Base-by-base conservation (phyloP, 2,113 vertebrate species). In the Brachyhypopomus occidentalis region DNA sequence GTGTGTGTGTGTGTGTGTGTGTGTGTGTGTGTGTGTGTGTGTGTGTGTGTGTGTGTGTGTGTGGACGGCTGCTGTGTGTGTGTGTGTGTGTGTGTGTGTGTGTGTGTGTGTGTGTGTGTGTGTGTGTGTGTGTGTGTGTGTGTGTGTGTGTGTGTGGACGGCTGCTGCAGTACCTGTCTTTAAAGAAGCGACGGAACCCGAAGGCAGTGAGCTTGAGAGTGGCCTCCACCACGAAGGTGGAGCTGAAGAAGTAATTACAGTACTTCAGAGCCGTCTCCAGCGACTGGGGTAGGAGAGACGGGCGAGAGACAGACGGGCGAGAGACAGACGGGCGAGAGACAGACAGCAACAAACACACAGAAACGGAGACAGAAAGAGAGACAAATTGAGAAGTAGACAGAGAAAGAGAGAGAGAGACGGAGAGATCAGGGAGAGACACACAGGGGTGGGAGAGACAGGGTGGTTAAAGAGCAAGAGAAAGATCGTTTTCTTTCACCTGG, bases 211-310 rank as follows among this genome's bases (percentile, higher is more conserved):
- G 91, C 89, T 99, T 99, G 84, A 99, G 92, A 48, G 94, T 91
- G 3, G 98, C 94, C 89, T 99, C 97, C 77, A 99, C 92, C 88
- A 99, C 97, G 60, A 99, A 99, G 75, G 97, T 97, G 2, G 96
- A 95, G 77, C 96, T 99, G 93, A 99, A 99, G 91, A 99, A 92
- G 89, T 99, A 99, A 94, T 99, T 99, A 90, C 97, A 99, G 88
- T 98, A 99, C 84, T 98, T 98, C 84, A 99, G 94, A 2, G 94
- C 90, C 0, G 94, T 95, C 87, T 98, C 96, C 86, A 99, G 89
- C 41, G 98, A 98, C 98, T 99, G 83, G 41, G 75, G 20, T 80
- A 52, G 75, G 19, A 86, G 36, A 80, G 41, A 56, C 3, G 59
- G 23, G 59, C n/a, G 52, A 45, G 77, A 30, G 30, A 30, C 2